Evolutionary conservation across 2,797 vertebrate genomes (phyloP).

Genomic region (Scolopax bukidnonensis): DNA sequence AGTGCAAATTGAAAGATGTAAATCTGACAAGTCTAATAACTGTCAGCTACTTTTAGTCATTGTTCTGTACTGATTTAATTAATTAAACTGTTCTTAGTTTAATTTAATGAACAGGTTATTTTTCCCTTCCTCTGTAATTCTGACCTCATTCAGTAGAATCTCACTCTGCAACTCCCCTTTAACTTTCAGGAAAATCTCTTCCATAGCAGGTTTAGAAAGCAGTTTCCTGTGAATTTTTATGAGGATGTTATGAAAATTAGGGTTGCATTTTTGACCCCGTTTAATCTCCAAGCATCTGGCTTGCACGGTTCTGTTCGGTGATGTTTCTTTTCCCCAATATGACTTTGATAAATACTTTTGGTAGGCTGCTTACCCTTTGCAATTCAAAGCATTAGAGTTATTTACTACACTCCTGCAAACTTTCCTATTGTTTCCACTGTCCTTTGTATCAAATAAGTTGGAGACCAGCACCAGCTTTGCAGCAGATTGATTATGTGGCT

Average conservation of each 20-base stretch:
- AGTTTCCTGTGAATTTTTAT: slow-evolving; percentile 67
- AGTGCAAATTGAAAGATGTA: slow-evolving; percentile 30
- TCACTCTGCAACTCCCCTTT: neutral
- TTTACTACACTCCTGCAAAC: slow-evolving; percentile 58
- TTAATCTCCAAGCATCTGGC: slow-evolving; percentile 73
- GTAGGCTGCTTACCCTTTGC: slow-evolving; percentile 53
- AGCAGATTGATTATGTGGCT: slow-evolving; percentile 70
- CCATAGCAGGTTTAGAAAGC: slow-evolving; percentile 60
- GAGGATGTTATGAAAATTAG: slow-evolving; percentile 61
- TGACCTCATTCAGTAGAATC: slow-evolving; percentile 2
- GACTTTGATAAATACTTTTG: slow-evolving; percentile 65
- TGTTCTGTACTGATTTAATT: neutral
- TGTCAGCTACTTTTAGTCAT: slow-evolving; percentile 2
- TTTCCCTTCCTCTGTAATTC: neutral
- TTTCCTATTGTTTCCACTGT: slow-evolving; percentile 63
- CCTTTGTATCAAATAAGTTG: slow-evolving; percentile 66
- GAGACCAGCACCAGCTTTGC: slow-evolving; percentile 54
- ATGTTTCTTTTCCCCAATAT: slow-evolving; percentile 47
- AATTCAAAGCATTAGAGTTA: slow-evolving; percentile 68
- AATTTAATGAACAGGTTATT: slow-evolving; percentile 22
- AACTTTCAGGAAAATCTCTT: slow-evolving; percentile 12
- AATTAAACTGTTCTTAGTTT: neutral
- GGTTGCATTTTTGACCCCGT: slow-evolving; percentile 69
- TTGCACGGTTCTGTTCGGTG: slow-evolving; percentile 58
- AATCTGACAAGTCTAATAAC: slow-evolving; percentile 21